These are phyloP conservation scores for Coluber constrictor DNA, from an alignment of 2,797 vertebrate species.

Conservation along the genomic window DNA sequence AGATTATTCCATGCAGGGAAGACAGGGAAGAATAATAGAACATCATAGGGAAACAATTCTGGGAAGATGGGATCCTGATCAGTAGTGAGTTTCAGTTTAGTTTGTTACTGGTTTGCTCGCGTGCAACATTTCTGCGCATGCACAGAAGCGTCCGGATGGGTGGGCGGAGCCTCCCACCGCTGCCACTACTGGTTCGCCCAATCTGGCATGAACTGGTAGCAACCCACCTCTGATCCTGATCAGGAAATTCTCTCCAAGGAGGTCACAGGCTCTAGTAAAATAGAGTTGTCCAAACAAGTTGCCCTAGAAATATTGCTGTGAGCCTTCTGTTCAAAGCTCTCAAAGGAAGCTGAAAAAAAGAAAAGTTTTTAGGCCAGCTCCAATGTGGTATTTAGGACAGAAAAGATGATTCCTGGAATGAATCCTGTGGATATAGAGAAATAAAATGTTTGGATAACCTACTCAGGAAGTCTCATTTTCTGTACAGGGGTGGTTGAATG, in stretches of 20 bases:
- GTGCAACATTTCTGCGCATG: too few relatives aligned
- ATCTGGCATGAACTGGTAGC: too few relatives aligned
- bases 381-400: not conserved
- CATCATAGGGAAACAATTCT: not conserved
- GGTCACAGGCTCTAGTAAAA: not conserved
- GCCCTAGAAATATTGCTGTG: conserved; percentile 2
- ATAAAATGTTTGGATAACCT: not conserved
- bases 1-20: not conserved
- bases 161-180: too few relatives aligned
- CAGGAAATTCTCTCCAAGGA: not conserved
- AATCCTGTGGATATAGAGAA: not conserved
- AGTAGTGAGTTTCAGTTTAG: too few relatives aligned
- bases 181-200: too few relatives aligned
- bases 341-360: not conserved
- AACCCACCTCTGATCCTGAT: not conserved
- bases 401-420: not conserved
- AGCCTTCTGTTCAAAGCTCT: conserved; percentile 2
- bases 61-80: not conserved
- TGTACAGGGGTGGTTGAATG: not conserved
- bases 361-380: not conserved
- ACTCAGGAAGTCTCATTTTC: not conserved
- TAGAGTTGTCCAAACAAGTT: not conserved
- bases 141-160: too few relatives aligned
- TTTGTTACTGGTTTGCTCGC: too few relatives aligned
- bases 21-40: not conserved